Evolutionary conservation across 2,888 invertebrate species (phyloP), one percentile per base, ranked within the genome.

Genomic region (Aphrophora alni): DNA sequence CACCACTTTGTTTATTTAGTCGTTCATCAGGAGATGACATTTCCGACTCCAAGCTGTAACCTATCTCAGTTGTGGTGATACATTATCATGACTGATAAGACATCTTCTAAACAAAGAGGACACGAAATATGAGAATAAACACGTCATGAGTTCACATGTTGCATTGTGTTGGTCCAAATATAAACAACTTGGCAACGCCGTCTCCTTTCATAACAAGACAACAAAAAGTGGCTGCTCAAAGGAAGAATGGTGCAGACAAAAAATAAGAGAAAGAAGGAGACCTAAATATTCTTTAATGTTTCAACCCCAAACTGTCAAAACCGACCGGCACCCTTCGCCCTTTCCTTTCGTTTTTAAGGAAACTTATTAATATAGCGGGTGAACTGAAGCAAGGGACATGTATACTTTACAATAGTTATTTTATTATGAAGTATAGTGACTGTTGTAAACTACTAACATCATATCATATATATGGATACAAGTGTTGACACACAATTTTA

Each of bases 201-300:
- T 8, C 38, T 5, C 28, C 68, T n/a, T 24, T 38, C 69, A 7
- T 17, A 2, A 77, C 77, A 77, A 77, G 33, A 59, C 21, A 14
- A 59, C 59, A 59, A 59, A 59, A 59, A 21, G 59, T 59, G 59
- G 59, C 21, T 14, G 59, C 59, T 21, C 59, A 59, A 59, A 59
- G 44, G 17, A n/a, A 44, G 59, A 59, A 59, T 21, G 59, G 21
- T 2, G 33, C 59, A 59, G 59, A 59, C 59, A 59, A 59, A 59
- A 59, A 59, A 59, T n/a, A 59, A 59, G 21, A 59, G 59, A 78
- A 71, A 78, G 72, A 78, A 44, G 33, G 8, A 78, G 78, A 78
- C 78, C 78, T 78, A 78, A 78, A 78, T 78, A 78, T 72, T 78
- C 78, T 70, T 78, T 78, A 78, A 78, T 78, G 78, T 78, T 71